phyloP scores from a whole-genome alignment of 1,140 invertebrate species.

The Holotrichia oblita region DNA sequence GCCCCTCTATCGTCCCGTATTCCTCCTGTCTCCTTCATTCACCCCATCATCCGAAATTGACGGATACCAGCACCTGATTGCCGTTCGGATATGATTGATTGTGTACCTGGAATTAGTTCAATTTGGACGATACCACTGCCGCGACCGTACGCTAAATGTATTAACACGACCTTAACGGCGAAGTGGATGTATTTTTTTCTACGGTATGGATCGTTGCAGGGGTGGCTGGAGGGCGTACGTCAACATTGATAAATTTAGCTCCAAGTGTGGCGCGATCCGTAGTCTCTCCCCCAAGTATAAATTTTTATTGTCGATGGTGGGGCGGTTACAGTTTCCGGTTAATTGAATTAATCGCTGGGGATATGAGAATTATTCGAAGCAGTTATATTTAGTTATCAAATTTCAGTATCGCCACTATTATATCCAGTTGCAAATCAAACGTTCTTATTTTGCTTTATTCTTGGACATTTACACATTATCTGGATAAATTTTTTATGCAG shows the following conservation, averaged over 20 bases:
- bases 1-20: constrained; percentile 10
- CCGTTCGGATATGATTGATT: constrained; percentile 49
- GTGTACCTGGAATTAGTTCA: constrained; percentile 48
- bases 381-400: neutral
- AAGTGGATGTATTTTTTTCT: constrained; percentile 17
- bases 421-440: neutral
- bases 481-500: too few species aligned
- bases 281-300: constrained; percentile 12
- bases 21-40: neutral
- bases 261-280: neutral
- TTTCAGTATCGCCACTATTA: neutral
- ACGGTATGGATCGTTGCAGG: neutral
- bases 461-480: too few species aligned
- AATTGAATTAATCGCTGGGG: constrained; percentile 20
- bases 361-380: neutral
- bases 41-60: constrained; percentile 41
- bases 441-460: neutral
- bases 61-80: constrained; percentile 51
- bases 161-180: constrained; percentile 22
- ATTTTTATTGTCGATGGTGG: constrained; percentile 22
- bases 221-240: neutral
- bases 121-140: constrained; percentile 20
- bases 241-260: constrained; percentile 29
- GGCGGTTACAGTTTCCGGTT: constrained; percentile 25
- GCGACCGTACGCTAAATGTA: constrained; percentile 27